Percentiles rank a stretch among this genome's conserved stretches.
Conservation (phyloP, 1,140 invertebrate genomes). For the Drosophila paulistorum region DNA sequence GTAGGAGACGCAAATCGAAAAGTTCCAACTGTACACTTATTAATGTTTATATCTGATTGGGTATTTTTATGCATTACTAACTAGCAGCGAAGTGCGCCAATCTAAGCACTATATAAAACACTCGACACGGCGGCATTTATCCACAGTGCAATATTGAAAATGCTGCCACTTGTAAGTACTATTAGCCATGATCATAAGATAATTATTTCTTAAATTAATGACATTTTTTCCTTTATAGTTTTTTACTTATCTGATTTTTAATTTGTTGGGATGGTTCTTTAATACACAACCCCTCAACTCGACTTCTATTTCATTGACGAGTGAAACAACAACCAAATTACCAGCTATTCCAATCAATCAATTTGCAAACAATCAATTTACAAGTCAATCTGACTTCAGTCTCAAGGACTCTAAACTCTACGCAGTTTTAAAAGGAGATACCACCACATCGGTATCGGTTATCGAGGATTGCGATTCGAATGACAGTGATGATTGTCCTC, state of each 20-base stretch:
- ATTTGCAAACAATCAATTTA: neutral
- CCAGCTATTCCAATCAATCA: neutral
- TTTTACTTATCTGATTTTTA: slow-evolving; percentile 1
- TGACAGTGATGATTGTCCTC: neutral
- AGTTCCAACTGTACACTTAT: slow-evolving; percentile 3
- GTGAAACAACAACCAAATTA: neutral
- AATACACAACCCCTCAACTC: neutral
- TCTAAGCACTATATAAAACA: slow-evolving; percentile 55
- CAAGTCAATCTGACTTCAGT: neutral
- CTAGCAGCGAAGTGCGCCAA: slow-evolving; percentile 14
- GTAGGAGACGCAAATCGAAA: slow-evolving; percentile 10
- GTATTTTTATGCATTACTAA: slow-evolving; percentile 61
- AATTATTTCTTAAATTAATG: slow-evolving; percentile 7
- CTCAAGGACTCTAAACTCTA: slow-evolving; percentile 21
- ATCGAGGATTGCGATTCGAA: slow-evolving; percentile 20
- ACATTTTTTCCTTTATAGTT: slow-evolving; percentile 20
- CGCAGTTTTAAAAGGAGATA: neutral
- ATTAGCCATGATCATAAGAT: neutral
- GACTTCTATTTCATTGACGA: slow-evolving; percentile 9
- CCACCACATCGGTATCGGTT: neutral
- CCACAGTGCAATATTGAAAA: slow-evolving; percentile 50
- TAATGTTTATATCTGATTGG: slow-evolving; percentile 32
- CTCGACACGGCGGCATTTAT: slow-evolving; percentile 15
- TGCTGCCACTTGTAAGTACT: slow-evolving; percentile 63
- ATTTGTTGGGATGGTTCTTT: neutral